These are phyloP conservation scores for Brachionichthys hirsutus DNA, from an alignment of 2,113 vertebrate genomes.

Conservation along the genomic window DNA sequence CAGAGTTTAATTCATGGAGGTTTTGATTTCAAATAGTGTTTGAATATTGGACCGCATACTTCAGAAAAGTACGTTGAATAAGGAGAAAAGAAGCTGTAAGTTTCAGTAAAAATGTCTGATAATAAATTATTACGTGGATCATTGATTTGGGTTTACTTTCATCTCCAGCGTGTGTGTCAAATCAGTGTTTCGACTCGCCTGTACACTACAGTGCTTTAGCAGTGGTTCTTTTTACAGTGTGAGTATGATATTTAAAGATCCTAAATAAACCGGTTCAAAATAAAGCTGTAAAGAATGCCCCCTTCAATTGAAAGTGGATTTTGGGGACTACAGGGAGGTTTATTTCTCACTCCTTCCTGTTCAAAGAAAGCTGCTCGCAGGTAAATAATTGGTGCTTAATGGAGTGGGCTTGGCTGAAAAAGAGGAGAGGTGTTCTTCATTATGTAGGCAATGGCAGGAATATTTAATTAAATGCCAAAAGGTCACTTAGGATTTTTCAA, in stretches of 20 bases:
- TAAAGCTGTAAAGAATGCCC: neutral
- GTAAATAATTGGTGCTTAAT: neutral
- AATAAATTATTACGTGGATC: conserved; percentile 60
- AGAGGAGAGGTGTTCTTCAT: too few relatives aligned
- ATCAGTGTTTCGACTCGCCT: too few relatives aligned
- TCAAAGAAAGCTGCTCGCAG: too few relatives aligned
- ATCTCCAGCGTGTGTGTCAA: neutral
- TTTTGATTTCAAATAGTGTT: conserved; percentile 34
- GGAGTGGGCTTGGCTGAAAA: neutral
- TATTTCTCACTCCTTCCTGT: neutral
- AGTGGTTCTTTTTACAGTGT: neutral
- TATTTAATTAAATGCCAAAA: too few relatives aligned
- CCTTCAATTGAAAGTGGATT: neutral
- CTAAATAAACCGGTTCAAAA: neutral
- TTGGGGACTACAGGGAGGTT: too few relatives aligned
- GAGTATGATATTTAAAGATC: neutral
- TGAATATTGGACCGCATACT: conserved; percentile 12
- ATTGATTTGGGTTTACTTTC: neutral
- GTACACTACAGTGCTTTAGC: too few relatives aligned
- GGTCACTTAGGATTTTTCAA: too few relatives aligned
- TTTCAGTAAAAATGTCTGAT: conserved; percentile 26
- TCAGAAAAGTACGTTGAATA: conserved; percentile 11
- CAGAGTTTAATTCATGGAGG: conserved; percentile 25
- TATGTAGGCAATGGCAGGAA: too few relatives aligned
- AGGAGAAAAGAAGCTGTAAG: conserved; percentile 48